Evolutionary conservation across 2,888 invertebrate species (phyloP).

Genomic region (Acanthosepion lycidas): DNA sequence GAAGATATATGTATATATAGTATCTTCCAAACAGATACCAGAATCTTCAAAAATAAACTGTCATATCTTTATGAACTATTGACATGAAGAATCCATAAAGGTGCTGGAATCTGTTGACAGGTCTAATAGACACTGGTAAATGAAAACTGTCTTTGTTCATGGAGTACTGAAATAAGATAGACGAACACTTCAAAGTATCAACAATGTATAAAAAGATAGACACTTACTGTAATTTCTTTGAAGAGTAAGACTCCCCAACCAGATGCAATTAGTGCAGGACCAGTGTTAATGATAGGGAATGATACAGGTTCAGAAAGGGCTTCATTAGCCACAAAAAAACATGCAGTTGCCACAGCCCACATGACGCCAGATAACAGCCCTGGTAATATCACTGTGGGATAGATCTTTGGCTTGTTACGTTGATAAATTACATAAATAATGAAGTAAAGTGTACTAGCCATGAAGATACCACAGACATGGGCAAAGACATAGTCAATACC

Average conservation of each 20-base stretch:
- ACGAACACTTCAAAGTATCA: no score
- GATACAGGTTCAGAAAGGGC: slow-evolving; percentile 75
- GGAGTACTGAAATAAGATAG: no score
- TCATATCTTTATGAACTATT: no score
- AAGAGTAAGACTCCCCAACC: slow-evolving; percentile 76
- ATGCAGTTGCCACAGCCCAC: slow-evolving; percentile 76
- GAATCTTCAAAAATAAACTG: no score
- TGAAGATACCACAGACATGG: slow-evolving; percentile 75
- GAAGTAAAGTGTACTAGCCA: slow-evolving; percentile 74
- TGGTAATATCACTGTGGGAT: slow-evolving; percentile 74
- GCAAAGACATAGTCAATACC: slow-evolving; percentile 76
- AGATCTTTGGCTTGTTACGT: slow-evolving; percentile 74
- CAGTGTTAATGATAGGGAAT: slow-evolving; percentile 76
- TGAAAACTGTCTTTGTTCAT: no score
- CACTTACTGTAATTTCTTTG: slow-evolving; percentile 75
- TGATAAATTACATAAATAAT: slow-evolving; percentile 72
- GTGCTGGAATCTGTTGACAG: no score
- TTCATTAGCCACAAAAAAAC: slow-evolving; percentile 77
- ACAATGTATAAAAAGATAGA: background rate
- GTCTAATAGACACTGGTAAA: no score
- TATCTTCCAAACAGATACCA: no score
- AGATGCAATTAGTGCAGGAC: slow-evolving; percentile 75
- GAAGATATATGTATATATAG: no score
- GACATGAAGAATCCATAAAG: no score
- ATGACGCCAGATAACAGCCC: slow-evolving; percentile 75